Percentiles rank a stretch among this genome's conserved stretches.
Evolutionary conservation across 2,113 vertebrate species (phyloP).

Genomic region (Cnemophilus loriae): DNA sequence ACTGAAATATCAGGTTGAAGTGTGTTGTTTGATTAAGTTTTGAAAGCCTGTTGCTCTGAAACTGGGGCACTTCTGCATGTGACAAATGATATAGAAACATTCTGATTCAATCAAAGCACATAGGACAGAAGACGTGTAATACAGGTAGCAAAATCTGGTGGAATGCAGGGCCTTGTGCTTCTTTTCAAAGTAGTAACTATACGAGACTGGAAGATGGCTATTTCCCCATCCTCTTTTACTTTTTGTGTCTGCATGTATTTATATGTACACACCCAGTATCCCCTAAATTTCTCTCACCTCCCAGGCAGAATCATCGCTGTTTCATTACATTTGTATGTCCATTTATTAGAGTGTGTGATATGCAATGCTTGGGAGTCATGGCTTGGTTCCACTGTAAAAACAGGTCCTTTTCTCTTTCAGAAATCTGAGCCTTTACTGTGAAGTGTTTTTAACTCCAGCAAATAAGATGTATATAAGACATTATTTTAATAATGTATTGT

Average conservation of each 20-base stretch:
- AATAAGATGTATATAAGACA: background rate
- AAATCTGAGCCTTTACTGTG: background rate
- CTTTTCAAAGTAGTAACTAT: background rate
- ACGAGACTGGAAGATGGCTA: background rate
- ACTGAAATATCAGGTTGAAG: background rate
- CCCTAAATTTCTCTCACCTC: background rate
- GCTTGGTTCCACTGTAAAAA: background rate
- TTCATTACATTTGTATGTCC: background rate
- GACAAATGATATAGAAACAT: background rate
- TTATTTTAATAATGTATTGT: background rate
- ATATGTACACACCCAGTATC: too few species aligned
- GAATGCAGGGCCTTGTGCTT: background rate
- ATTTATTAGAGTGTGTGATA: background rate
- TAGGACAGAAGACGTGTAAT: background rate
- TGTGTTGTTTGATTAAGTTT: background rate
- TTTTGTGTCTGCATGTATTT: background rate
- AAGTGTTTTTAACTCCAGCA: background rate
- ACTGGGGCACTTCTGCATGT: background rate
- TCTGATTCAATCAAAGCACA: background rate
- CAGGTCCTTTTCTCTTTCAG: background rate
- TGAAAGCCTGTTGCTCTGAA: background rate
- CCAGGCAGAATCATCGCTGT: background rate
- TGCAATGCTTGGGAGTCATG: background rate
- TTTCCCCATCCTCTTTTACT: background rate
- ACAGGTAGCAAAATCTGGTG: background rate